Percentiles rank a stretch among this genome's conserved stretches.
Conservation (phyloP, 2,797 vertebrate species). For the Cyclura pinguis region DNA sequence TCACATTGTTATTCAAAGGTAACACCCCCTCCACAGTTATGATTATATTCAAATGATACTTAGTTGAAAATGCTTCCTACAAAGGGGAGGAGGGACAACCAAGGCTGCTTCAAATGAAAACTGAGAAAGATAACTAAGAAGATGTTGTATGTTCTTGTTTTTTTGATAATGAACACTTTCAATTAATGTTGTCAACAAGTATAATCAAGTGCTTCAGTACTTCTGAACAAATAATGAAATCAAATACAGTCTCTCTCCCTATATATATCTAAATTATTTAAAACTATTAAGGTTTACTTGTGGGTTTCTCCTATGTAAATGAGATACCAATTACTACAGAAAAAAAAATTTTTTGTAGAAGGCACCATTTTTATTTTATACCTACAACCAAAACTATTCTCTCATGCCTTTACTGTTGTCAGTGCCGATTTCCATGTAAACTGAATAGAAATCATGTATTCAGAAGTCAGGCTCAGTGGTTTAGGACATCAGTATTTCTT, state of each 20-base stretch:
- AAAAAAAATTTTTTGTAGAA: slow-evolving; percentile 26
- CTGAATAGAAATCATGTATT: slow-evolving; percentile 10
- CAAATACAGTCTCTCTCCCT: slow-evolving; percentile 35
- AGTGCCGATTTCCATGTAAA: slow-evolving; percentile 24
- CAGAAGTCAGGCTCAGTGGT: slow-evolving; percentile 42
- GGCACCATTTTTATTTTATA: background rate
- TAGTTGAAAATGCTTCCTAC: slow-evolving; percentile 49
- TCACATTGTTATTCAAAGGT: slow-evolving; percentile 51
- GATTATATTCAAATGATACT: slow-evolving; percentile 57
- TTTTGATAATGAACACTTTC: slow-evolving; percentile 48
- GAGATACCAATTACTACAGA: background rate
- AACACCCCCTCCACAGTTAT: slow-evolving; percentile 47
- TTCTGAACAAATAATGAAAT: slow-evolving; percentile 61
- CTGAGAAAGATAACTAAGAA: slow-evolving; percentile 29
- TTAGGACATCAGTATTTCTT: slow-evolving; percentile 39
- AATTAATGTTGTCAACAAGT: slow-evolving; percentile 57
- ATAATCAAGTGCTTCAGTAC: slow-evolving; percentile 25
- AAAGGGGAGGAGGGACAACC: slow-evolving; percentile 51
- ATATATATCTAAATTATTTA: slow-evolving; percentile 51
- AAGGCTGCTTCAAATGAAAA: slow-evolving; percentile 39
- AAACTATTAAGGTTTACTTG: slow-evolving; percentile 2
- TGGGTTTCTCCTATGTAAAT: background rate
- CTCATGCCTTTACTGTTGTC: background rate
- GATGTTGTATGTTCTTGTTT: slow-evolving; percentile 41
- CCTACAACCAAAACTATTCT: background rate